phyloP scores from a whole-genome alignment of 2,797 vertebrate species.

The Jordanella pulchra region DNA sequence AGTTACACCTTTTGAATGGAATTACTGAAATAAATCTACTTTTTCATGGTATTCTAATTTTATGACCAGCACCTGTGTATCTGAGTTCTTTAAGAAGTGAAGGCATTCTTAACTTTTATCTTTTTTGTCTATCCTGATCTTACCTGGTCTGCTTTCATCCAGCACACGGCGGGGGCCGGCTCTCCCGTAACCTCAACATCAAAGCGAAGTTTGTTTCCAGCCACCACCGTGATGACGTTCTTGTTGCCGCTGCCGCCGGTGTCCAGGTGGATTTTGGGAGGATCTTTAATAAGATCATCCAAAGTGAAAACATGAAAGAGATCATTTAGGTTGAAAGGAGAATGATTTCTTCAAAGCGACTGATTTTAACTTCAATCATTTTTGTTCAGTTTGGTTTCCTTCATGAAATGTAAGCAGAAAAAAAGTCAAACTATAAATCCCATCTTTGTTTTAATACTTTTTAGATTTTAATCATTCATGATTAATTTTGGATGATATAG shows the following conservation, averaged over 20 bases:
- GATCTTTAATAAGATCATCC: slow-evolving; percentile 73
- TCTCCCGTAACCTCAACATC: slow-evolving; percentile 89
- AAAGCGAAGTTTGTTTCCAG: slow-evolving; percentile 89
- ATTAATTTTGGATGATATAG: no score
- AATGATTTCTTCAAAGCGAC: neutral
- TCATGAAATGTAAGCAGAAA: neutral
- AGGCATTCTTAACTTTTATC: neutral
- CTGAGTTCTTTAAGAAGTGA: neutral
- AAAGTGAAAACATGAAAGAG: neutral
- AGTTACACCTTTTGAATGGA: no score
- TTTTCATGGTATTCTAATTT: no score
- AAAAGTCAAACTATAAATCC: no score
- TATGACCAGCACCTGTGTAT: no score
- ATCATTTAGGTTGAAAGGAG: slow-evolving; percentile 4
- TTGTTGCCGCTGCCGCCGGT: slow-evolving; percentile 77
- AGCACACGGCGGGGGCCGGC: slow-evolving; percentile 84
- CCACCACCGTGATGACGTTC: slow-evolving; percentile 87
- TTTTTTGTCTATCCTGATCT: slow-evolving; percentile 29
- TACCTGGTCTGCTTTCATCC: slow-evolving; percentile 83
- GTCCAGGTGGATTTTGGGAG: slow-evolving; percentile 92
- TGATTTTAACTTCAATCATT: neutral
- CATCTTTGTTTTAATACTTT: no score
- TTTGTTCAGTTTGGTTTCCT: neutral
- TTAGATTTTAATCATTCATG: no score
- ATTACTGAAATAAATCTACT: no score